Evolutionary conservation across 2,888 invertebrate species (phyloP).

Genomic region (Zygothrica quintamaculata): DNA sequence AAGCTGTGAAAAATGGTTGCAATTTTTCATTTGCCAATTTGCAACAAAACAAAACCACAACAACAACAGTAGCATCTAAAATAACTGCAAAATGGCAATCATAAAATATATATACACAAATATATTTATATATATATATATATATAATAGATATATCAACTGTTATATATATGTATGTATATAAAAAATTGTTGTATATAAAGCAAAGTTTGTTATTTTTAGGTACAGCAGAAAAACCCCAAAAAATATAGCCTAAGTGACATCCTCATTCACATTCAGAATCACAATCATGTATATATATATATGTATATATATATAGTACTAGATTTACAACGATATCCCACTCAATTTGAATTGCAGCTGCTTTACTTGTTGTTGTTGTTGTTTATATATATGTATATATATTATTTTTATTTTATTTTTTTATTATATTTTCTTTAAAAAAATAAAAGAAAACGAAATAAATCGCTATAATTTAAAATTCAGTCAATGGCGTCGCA

Average conservation of each 20-base stretch:
- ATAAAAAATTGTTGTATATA: slow-evolving; percentile 17
- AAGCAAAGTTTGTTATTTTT: slow-evolving; percentile 44
- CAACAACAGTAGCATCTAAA: slow-evolving; percentile 30
- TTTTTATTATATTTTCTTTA: slow-evolving; percentile 55
- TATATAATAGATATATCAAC: slow-evolving; percentile 2
- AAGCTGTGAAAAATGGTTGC: slow-evolving; percentile 54
- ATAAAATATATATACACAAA: slow-evolving; percentile 38
- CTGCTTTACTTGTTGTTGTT: slow-evolving; percentile 40
- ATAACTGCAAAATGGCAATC: slow-evolving; percentile 52
- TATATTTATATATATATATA: slow-evolving; percentile 1
- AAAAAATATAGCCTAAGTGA: slow-evolving; percentile 39
- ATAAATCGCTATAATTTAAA: slow-evolving; percentile 74
- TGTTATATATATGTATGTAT: no score
- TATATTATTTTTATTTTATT: slow-evolving; percentile 6
- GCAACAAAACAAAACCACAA: slow-evolving; percentile 35
- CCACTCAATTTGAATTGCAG: slow-evolving; percentile 63
- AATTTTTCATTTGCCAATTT: slow-evolving; percentile 63
- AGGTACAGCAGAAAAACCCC: slow-evolving; percentile 24
- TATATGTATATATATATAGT: slow-evolving; percentile 8
- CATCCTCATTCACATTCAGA: slow-evolving; percentile 9
- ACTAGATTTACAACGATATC: slow-evolving; percentile 40
- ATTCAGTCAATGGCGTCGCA: slow-evolving; percentile 77
- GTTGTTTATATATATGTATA: slow-evolving; percentile 12
- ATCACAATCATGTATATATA: slow-evolving; percentile 3
- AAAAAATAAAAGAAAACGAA: no score